Evolutionary conservation across 2,797 vertebrate genomes (phyloP).

Genomic region (Dicrostonyx torquatus): DNA sequence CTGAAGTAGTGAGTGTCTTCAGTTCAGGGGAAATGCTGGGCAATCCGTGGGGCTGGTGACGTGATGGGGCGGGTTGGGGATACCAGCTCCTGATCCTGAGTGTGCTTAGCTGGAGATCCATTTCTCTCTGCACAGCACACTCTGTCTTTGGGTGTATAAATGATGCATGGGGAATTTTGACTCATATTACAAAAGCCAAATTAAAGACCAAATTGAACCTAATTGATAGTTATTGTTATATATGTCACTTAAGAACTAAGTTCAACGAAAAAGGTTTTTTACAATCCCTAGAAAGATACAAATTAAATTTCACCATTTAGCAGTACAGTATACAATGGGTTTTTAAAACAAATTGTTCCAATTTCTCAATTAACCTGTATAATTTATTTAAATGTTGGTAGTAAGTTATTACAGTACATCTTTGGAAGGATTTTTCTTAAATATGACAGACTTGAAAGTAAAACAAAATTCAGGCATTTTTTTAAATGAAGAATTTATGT

Average conservation of each 20-base stretch:
- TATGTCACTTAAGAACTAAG: conserved; percentile 59
- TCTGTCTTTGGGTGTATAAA: background rate
- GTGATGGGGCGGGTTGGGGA: background rate
- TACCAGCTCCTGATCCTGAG: background rate
- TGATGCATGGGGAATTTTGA: conserved; percentile 9
- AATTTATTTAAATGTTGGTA: conserved; percentile 62
- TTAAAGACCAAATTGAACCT: conserved; percentile 56
- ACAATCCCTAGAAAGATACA: conserved; percentile 43
- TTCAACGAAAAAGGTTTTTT: conserved; percentile 48
- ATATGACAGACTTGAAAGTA: conserved; percentile 48
- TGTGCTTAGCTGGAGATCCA: background rate
- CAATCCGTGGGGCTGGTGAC: background rate
- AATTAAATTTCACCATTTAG: conserved; percentile 56
- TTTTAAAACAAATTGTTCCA: conserved; percentile 42
- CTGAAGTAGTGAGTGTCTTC: background rate
- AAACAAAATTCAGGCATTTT: conserved; percentile 52
- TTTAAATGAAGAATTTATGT: conserved; percentile 58
- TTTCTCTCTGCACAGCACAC: background rate
- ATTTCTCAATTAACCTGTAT: conserved; percentile 27
- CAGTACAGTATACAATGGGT: background rate
- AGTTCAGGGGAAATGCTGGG: background rate
- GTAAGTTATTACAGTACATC: conserved; percentile 31
- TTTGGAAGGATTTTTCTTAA: conserved; percentile 46
- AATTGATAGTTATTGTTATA: conserved; percentile 61
- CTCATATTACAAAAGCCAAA: conserved; percentile 49